phyloP scores from a whole-genome alignment of 2,888 invertebrate species.

The Rhabditoides inermis region DNA sequence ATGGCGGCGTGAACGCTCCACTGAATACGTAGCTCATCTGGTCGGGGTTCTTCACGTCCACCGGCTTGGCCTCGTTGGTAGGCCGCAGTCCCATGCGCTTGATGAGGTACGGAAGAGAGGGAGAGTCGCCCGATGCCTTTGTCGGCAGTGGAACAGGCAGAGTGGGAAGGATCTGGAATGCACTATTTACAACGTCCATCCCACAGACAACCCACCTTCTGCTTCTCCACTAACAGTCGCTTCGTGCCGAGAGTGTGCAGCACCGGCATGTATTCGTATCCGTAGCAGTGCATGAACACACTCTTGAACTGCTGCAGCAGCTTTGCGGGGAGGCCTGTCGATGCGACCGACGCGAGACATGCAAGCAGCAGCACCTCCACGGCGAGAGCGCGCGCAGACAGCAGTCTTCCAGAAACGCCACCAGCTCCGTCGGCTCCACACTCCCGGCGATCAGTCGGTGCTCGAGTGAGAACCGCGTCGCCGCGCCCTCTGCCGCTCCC shows the following conservation, averaged over 20 bases:
- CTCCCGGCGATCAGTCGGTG: conserved; percentile 61
- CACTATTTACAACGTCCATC: not conserved
- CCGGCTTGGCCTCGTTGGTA: no score
- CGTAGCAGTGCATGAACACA: conserved; percentile 67
- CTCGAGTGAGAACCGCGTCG: conserved; percentile 56
- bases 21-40: conserved; percentile 88
- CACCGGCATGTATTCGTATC: conserved; percentile 69
- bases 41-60: conserved; percentile 65
- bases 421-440: conserved; percentile 18
- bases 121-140: not conserved
- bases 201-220: not conserved
- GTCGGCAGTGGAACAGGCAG: no score
- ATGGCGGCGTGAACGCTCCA: conserved; percentile 74
- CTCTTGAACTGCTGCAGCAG: conserved; percentile 41
- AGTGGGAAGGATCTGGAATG: conserved; percentile 5
- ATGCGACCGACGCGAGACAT: conserved; percentile 23
- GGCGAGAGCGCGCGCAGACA: conserved; percentile 24
- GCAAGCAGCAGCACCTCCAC: conserved; percentile 25
- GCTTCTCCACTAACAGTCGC: conserved; percentile 62
- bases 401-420: conserved; percentile 26
- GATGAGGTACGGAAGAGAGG: no score
- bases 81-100: no score
- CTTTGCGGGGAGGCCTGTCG: conserved; percentile 25
- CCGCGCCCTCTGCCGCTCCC: conserved; percentile 27
- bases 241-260: conserved; percentile 71